phyloP scores from a whole-genome alignment of 2,797 vertebrate genomes.

The Catostomus latipinnis region DNA sequence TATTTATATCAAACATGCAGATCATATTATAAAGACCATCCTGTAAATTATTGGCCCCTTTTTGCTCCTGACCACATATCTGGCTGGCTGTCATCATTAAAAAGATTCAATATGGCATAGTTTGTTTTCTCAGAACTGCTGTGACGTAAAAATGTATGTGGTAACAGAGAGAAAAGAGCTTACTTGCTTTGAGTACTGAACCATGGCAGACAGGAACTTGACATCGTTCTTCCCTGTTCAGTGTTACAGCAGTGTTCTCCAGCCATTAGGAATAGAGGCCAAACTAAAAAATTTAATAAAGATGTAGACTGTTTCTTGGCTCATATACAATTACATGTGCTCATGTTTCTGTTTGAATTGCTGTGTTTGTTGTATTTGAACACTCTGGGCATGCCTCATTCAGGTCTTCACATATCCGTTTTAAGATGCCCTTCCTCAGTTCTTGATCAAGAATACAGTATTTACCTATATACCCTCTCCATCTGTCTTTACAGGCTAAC shows the following conservation, averaged over 20 bases:
- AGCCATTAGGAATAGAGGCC: neutral
- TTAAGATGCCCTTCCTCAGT: slow-evolving; percentile 11
- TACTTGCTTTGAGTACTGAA: neutral
- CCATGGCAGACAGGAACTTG: neutral
- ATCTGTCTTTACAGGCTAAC: neutral
- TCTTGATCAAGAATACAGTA: neutral
- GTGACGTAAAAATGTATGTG: slow-evolving; percentile 35
- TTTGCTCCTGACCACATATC: slow-evolving; percentile 36
- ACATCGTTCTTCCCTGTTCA: slow-evolving; percentile 16
- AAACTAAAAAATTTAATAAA: neutral
- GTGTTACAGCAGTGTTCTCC: neutral
- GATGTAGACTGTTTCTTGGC: slow-evolving; percentile 1
- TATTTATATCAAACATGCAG: slow-evolving; percentile 2
- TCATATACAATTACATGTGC: neutral
- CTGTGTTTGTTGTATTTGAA: slow-evolving; percentile 15
- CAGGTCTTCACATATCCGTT: slow-evolving; percentile 38
- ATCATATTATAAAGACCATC: slow-evolving; percentile 30
- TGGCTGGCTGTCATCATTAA: slow-evolving; percentile 26
- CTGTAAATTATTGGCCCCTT: slow-evolving; percentile 24
- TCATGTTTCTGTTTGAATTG: slow-evolving; percentile 27
- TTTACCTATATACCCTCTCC: neutral
- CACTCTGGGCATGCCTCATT: slow-evolving; percentile 27
- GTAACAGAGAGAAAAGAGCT: slow-evolving; percentile 40
- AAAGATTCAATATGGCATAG: slow-evolving; percentile 34
- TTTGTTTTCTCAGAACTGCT: slow-evolving; percentile 32